A percentile compares a stretch with the other conserved stretches of the same genome.
These are phyloP conservation scores for Macquaria ambigua DNA, from an alignment of 2,113 vertebrate genomes.

Conservation along the genomic window DNA sequence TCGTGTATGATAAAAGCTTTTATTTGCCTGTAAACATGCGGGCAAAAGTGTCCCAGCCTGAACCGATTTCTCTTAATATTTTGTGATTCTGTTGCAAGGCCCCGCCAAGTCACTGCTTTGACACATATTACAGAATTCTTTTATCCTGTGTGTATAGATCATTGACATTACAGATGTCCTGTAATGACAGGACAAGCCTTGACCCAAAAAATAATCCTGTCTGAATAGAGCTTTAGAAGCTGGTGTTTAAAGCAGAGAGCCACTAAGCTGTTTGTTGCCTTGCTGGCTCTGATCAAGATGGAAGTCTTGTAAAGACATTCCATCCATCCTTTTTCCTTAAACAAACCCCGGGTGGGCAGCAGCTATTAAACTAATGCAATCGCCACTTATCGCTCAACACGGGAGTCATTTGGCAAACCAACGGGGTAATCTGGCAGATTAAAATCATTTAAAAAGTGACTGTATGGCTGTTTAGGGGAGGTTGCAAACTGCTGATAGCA, in stretches of 20 bases:
- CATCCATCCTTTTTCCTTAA: constrained; percentile 55
- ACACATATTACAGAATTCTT: neutral
- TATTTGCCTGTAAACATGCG: constrained; percentile 25
- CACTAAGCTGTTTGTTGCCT: constrained; percentile 11
- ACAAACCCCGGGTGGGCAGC: constrained; percentile 53
- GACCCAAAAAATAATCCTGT: neutral
- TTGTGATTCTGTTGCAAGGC: neutral
- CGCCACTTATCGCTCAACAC: constrained; percentile 59
- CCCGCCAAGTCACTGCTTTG: neutral
- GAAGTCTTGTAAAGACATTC: constrained; percentile 29
- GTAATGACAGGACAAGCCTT: neutral
- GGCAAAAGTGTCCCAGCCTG: neutral
- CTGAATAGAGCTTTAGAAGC: neutral
- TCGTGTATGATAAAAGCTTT: neutral
- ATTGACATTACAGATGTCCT: constrained; percentile 13
- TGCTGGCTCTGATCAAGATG: constrained; percentile 30
- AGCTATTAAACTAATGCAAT: constrained; percentile 73
- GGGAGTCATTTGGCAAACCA: constrained; percentile 66
- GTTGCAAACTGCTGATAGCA: constrained; percentile 53
- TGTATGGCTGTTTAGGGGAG: constrained; percentile 58
- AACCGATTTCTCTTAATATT: neutral
- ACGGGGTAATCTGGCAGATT: constrained; percentile 62
- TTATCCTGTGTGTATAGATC: neutral
- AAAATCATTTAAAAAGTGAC: constrained; percentile 66
- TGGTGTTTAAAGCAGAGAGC: neutral